Evolutionary conservation across 2,113 vertebrate genomes (phyloP), one percentile per base, ranked within the genome.

Genomic region (Hippocampus guttulatus): DNA sequence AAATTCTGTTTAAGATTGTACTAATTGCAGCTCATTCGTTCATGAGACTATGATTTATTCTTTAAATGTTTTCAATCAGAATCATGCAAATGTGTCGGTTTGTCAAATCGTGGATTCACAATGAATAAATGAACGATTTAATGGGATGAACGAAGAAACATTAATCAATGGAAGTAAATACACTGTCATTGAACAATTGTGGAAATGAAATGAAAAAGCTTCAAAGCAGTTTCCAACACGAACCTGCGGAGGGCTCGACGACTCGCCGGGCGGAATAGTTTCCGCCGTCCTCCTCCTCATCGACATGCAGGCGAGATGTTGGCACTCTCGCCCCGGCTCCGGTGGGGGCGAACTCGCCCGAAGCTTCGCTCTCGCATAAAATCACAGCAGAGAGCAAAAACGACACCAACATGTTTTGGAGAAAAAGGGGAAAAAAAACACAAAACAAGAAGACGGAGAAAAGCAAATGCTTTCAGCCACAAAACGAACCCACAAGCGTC

Each of bases 221-320:
- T 33, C 4, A 33, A 33, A 33, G 3, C 30, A 5, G 5, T 38
- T 38, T 38, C 2, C 2, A 45, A 51, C 20, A 51, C 47, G 47
- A 51, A 51, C 47, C 47, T 1, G 15, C 47, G 5, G 47, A 7
- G 21, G 20, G 21, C 6, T 54, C 52, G 20, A 21, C 21, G 52
- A 52, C 20, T 10, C 3, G 47, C 16, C 18, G 7, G 5, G 40
- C 75, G 62, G 83, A 63, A 69, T 74, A 76, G 85, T 81, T 79
- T 38, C 33, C 33, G 15, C 65, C 60, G 4, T 79, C 47, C 16
- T 51, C 47, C 16, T 51, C 47, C 47, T 49, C 83, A 65, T 88
- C 80, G 73, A 25, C 25, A 84, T 85, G 81, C 79, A 71, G 47
- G 23, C 51, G 0, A 55, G 60, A 0, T 40, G 30, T 7, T 16